Evolutionary conservation across 1,140 invertebrate genomes (phyloP), one percentile per base, ranked within the genome.

Genomic region (Pogonomyrmex barbatus): DNA sequence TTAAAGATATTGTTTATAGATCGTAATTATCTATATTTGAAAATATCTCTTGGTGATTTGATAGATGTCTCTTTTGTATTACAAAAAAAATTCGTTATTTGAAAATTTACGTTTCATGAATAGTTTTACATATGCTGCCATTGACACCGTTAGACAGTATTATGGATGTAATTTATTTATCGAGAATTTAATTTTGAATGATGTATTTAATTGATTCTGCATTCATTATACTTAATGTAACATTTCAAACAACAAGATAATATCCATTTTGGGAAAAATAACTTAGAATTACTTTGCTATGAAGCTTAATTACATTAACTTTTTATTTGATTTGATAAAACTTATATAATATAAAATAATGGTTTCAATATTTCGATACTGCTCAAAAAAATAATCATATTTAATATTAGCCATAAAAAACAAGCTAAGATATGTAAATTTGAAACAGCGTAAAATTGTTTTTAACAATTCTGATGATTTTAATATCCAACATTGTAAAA

Each of bases 401-500:
- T 70, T 70, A 70, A 50, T 50, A 9, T 52, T 14, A 58, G 17
- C 4, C 30, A n/a, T 52, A 52, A 39, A 36, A 4, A 73, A 54
- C 14, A 12, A 33, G 54, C 1, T 30, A 47, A 45, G 54, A 73
- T n/a, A 39, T 45, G 58, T 76, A 54, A 58, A 76, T 30, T 75
- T 58, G 54, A 58, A 3, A 10, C 24, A 75, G 10, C 6, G 5
- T 24, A 58, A 75, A 75, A n/a, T 76, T 58, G 36, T 45, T 78
- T 47, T 17, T 33, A 63, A 45, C 24, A 77, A 24, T 63, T 2
- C 4, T 50, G n/a, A 12, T 14, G 42, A 45, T 81, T 70, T 56
- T 56, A 71, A 56, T 81, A 56, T 81, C 12, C n/a, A 10, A 65
- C 39, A 78, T 45, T 45, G 14, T 24, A 47, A 54, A 71, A 71